Conservation (phyloP, 2,113 vertebrate species). For the Climacteris rufus region DNA sequence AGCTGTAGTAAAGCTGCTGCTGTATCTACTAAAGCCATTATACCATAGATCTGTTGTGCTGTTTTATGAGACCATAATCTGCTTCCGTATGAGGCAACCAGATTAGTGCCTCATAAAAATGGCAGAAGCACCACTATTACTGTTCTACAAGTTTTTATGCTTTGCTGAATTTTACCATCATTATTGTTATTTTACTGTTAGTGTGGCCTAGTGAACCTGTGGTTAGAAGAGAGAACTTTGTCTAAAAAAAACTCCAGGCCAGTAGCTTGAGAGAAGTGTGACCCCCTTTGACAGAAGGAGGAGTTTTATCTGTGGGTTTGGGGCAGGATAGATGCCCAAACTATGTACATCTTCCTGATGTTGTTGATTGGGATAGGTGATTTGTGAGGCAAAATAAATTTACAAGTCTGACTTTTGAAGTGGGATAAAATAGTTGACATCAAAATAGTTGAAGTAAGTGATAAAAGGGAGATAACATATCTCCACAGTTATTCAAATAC, state of each 20-base stretch:
- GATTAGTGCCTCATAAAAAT: conserved; percentile 65
- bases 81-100: conserved; percentile 55
- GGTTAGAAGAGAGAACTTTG: neutral
- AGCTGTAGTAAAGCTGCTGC: neutral
- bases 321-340: neutral
- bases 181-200: conserved; percentile 13
- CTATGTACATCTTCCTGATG: neutral
- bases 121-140: conserved; percentile 19
- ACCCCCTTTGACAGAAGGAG: neutral
- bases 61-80: conserved; percentile 70
- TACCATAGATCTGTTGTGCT: conserved; percentile 10
- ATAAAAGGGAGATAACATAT: neutral
- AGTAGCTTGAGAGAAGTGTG: neutral
- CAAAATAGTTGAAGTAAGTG: neutral
- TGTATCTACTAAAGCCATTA: conserved; percentile 45
- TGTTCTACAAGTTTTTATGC: conserved; percentile 49
- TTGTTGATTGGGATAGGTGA: neutral
- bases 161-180: conserved; percentile 46
- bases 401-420: neutral
- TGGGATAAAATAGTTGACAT: neutral
- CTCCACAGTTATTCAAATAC: neutral
- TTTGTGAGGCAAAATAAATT: neutral
- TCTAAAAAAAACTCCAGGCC: neutral
- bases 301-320: neutral
- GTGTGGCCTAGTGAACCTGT: neutral